Conservation (phyloP, 2,113 vertebrate genomes). For the Scortum barcoo region DNA sequence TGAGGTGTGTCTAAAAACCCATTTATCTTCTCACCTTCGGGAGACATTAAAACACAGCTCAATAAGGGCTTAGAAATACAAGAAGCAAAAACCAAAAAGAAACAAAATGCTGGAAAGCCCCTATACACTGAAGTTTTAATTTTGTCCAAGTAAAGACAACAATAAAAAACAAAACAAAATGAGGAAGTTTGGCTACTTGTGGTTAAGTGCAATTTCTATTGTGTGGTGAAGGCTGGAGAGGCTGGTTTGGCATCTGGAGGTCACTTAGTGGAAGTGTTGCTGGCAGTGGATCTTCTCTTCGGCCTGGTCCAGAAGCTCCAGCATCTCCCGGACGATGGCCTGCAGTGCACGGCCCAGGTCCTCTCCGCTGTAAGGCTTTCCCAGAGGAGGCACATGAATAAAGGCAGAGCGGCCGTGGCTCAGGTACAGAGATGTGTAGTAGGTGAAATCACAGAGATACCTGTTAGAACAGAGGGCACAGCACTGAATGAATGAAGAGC, state of each 20-base stretch:
- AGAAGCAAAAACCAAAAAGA: slow-evolving; percentile 7
- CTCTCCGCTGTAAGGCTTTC: slow-evolving; percentile 90
- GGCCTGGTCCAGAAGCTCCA: slow-evolving; percentile 86
- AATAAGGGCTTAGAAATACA: slow-evolving; percentile 27
- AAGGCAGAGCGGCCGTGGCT: slow-evolving; percentile 92
- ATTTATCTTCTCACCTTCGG: slow-evolving; percentile 18
- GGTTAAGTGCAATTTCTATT: slow-evolving; percentile 79
- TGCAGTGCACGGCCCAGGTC: slow-evolving; percentile 93
- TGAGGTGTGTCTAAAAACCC: background rate
- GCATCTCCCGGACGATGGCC: slow-evolving; percentile 91
- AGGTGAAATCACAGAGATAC: slow-evolving; percentile 97
- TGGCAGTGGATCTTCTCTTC: slow-evolving; percentile 85
- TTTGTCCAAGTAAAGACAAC: slow-evolving; percentile 38
- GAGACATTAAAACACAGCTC: slow-evolving; percentile 12
- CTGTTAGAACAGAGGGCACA: slow-evolving; percentile 67
- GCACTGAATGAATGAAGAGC: background rate
- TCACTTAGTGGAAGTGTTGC: slow-evolving; percentile 87
- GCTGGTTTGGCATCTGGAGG: slow-evolving; percentile 62
- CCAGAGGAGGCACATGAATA: slow-evolving; percentile 93
- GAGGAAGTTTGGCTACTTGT: slow-evolving; percentile 74
- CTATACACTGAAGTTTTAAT: slow-evolving; percentile 30
- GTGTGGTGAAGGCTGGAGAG: slow-evolving; percentile 57
- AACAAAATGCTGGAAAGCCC: slow-evolving; percentile 16
- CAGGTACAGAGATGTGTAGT: slow-evolving; percentile 94
- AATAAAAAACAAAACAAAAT: background rate